A percentile compares a stretch with the other conserved stretches of the same genome.
phyloP scores from a whole-genome alignment of 2,888 invertebrate genomes.

The Xylophagus ater region DNA sequence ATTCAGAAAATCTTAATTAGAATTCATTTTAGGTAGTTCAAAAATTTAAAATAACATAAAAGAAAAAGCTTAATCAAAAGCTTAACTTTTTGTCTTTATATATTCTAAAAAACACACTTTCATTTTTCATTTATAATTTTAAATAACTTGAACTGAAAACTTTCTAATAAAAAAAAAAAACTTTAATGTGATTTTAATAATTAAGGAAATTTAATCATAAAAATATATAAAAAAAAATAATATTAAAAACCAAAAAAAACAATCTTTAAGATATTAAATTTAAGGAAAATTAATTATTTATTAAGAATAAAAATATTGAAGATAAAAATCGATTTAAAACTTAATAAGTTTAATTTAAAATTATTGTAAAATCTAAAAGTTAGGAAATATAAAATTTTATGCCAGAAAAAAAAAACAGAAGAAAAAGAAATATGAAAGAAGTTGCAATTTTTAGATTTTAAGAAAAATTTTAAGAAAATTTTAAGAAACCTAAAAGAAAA shows the following conservation, averaged over 20 bases:
- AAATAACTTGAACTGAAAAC: conserved; percentile 8
- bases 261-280: not conserved
- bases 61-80: no score
- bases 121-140: not conserved
- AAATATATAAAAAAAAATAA: conserved; percentile 4
- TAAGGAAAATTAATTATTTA: not conserved
- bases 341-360: no score
- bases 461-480: conserved; percentile 1
- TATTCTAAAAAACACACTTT: no score
- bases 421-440: no score
- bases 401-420: no score
- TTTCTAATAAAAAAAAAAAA: conserved; percentile 12
- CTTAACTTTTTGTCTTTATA: no score
- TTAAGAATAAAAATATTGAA: not conserved
- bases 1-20: not conserved
- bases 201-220: no score
- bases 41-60: not conserved
- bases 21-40: not conserved
- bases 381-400: no score
- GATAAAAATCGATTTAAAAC: no score
- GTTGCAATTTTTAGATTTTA: not conserved
- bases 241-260: not conserved
- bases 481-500: not conserved
- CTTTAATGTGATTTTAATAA: conserved; percentile 10
- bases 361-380: no score